A percentile compares a stretch with the other conserved stretches of the same genome.
Conservation (phyloP, 2,113 vertebrate species). For the Hippocampus barbouri region DNA sequence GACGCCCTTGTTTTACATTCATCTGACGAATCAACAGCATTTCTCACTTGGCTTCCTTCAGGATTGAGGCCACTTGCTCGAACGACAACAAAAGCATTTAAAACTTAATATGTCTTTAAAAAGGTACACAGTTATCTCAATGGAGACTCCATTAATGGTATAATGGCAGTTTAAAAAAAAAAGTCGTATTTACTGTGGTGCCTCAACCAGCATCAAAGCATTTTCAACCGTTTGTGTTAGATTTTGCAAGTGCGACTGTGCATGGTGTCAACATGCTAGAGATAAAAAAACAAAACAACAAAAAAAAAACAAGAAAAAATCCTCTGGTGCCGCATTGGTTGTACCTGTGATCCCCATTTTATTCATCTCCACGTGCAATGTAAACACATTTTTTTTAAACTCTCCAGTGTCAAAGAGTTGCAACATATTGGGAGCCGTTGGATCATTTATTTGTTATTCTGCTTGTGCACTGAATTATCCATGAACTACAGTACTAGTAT, state of each 20-base stretch:
- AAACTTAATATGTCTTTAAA: not conserved
- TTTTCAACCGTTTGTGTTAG: slow-evolving; percentile 22
- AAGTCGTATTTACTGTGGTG: slow-evolving; percentile 2
- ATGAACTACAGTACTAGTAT: not conserved
- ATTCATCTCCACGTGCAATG: slow-evolving; percentile 30
- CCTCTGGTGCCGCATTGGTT: slow-evolving; percentile 49
- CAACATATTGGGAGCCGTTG: slow-evolving; percentile 1
- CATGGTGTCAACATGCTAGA: slow-evolving; percentile 58
- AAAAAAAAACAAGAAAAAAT: slow-evolving; percentile 13
- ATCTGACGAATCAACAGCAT: not conserved
- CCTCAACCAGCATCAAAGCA: slow-evolving; percentile 30
- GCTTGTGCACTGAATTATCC: not conserved
- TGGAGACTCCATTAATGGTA: not conserved
- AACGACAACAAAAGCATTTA: not conserved
- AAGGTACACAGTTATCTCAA: not conserved
- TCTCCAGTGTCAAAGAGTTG: slow-evolving; percentile 31
- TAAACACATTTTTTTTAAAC: slow-evolving; percentile 34
- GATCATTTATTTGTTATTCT: not conserved
- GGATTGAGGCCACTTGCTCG: not conserved
- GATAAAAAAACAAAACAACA: slow-evolving; percentile 23
- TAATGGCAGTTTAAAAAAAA: not conserved
- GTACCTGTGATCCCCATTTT: slow-evolving; percentile 46
- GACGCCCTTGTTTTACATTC: not conserved
- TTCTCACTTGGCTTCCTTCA: not conserved
- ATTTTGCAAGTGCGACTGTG: slow-evolving; percentile 34